Percentiles rank a stretch among this genome's conserved stretches.
phyloP scores from a whole-genome alignment of 2,888 invertebrate species.

The Mamestra brassicae region DNA sequence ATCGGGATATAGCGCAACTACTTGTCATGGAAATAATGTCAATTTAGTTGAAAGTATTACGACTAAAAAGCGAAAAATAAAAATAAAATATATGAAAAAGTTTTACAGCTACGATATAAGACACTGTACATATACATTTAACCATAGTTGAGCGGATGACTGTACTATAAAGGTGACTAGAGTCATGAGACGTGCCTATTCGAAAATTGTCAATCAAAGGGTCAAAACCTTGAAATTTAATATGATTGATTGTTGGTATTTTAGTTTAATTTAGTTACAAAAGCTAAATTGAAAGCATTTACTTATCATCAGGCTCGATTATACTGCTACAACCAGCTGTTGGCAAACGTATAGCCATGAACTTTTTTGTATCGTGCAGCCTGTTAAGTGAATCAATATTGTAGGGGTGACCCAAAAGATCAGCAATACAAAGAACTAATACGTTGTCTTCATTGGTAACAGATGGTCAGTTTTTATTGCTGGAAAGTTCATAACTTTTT shows the following conservation, averaged over 20 bases:
- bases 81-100: too few species aligned
- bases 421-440: background rate
- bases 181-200: constrained; percentile 3
- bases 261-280: background rate
- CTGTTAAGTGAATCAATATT: constrained; percentile 13
- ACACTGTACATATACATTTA: background rate
- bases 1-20: too few species aligned
- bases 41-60: too few species aligned
- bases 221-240: constrained; percentile 1
- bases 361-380: constrained; percentile 17
- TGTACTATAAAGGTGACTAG: background rate
- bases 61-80: too few species aligned
- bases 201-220: background rate
- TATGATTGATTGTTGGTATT: constrained; percentile 1
- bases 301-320: background rate
- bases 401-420: constrained; percentile 12
- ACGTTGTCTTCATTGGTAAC: background rate
- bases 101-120: background rate
- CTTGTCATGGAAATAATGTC: too few species aligned
- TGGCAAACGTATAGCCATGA: constrained; percentile 20
- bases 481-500: background rate
- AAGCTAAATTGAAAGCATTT: constrained; percentile 5
- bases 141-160: background rate
- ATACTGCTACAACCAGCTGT: background rate
- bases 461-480: background rate